These are phyloP conservation scores for Ceriagrion tenellum DNA, from an alignment of 2,888 invertebrate genomes.

Conservation along the genomic window DNA sequence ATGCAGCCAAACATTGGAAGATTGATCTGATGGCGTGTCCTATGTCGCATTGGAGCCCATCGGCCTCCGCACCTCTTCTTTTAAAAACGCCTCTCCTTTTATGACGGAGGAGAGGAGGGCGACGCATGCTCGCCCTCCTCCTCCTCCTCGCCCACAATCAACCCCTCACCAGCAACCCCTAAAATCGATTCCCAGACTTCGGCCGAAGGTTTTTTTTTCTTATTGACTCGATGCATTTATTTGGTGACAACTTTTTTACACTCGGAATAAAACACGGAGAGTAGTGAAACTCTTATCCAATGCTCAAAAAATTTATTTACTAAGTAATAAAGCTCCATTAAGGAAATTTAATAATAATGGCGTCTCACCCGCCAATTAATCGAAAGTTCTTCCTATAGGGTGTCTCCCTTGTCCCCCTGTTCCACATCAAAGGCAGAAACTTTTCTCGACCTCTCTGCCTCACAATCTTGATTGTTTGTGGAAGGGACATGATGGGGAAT, in stretches of 20 bases:
- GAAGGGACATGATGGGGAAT: background rate
- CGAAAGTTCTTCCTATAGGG: slow-evolving; percentile 32
- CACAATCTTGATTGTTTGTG: background rate
- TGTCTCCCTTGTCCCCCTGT: background rate
- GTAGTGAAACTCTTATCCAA: slow-evolving; percentile 8
- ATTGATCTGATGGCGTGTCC: no score
- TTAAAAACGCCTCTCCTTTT: background rate
- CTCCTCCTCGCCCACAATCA: background rate
- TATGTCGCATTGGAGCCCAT: background rate
- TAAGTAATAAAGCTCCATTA: background rate
- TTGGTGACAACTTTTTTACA: slow-evolving; percentile 16
- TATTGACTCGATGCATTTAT: background rate
- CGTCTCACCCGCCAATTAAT: background rate
- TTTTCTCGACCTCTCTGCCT: background rate
- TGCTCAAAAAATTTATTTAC: slow-evolving; percentile 20
- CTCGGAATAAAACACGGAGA: background rate
- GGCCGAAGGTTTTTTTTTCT: slow-evolving; percentile 12
- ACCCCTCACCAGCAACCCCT: no score
- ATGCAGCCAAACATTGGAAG: no score
- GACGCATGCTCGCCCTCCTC: background rate
- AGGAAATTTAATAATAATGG: background rate
- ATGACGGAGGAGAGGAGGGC: no score
- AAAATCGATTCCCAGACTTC: background rate
- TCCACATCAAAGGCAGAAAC: background rate
- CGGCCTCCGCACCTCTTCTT: background rate